Conservation (phyloP, 2,113 vertebrate genomes). For the Eubucco bourcierii region DNA sequence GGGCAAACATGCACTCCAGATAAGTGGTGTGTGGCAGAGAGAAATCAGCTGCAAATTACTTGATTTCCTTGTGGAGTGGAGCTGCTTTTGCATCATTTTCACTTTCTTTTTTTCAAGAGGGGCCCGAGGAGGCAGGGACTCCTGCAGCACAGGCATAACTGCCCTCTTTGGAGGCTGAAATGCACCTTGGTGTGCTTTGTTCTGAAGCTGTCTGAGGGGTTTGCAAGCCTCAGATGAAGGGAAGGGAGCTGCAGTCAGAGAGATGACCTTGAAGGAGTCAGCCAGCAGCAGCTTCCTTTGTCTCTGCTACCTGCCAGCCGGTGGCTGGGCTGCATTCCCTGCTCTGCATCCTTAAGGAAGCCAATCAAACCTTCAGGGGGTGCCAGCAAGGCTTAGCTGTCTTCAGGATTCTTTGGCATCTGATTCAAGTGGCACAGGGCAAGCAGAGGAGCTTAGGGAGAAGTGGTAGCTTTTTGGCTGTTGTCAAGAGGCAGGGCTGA, state of each 20-base stretch:
- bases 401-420: not conserved
- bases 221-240: not conserved
- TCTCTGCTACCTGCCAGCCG: not conserved
- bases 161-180: not conserved
- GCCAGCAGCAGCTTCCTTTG: not conserved
- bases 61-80: not conserved
- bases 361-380: not conserved
- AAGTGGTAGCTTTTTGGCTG: not conserved
- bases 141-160: not conserved
- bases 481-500: not conserved
- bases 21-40: not conserved
- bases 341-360: not conserved
- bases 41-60: not conserved
- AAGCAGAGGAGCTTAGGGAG: not conserved
- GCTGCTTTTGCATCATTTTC: not conserved
- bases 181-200: not conserved
- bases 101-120: not conserved
- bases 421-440: not conserved
- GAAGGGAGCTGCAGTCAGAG: not conserved
- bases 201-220: not conserved
- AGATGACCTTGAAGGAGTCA: not conserved
- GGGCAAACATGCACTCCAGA: not conserved
- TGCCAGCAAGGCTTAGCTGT: not conserved
- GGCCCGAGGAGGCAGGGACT: not conserved
- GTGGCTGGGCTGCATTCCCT: not conserved